Evolutionary conservation across 2,113 vertebrate species (phyloP).

Genomic region (Calidris pygmaea): DNA sequence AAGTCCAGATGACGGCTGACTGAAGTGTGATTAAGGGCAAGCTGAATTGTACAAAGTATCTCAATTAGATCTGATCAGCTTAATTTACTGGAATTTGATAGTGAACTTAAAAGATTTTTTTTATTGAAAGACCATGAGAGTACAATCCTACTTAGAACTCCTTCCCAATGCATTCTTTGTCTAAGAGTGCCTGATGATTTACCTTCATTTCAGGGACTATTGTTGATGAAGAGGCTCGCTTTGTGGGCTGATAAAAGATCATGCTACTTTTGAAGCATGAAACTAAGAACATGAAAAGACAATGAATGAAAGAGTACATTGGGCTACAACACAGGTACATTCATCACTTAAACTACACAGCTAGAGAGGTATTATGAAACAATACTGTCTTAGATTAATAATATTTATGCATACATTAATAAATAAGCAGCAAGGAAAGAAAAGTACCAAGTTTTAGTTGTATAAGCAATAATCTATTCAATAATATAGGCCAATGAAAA

Average conservation of each 20-base stretch:
- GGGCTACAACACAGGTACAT: background rate
- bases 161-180: conserved; percentile 26
- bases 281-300: background rate
- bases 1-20: background rate
- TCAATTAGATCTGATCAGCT: conserved; percentile 30
- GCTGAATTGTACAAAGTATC: conserved; percentile 40
- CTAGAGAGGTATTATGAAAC: background rate
- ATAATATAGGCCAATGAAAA: background rate
- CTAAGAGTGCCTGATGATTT: background rate
- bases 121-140: conserved; percentile 45
- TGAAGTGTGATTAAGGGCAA: conserved; percentile 22
- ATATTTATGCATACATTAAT: background rate
- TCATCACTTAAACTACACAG: background rate
- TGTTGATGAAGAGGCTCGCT: background rate
- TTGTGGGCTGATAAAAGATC: conserved; percentile 5
- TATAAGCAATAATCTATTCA: background rate
- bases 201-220: conserved; percentile 35
- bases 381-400: background rate
- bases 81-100: conserved; percentile 40
- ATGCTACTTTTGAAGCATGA: background rate
- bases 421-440: background rate
- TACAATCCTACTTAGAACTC: conserved; percentile 34
- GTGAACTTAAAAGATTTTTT: conserved; percentile 8
- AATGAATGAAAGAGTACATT: background rate
- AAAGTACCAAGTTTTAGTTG: background rate